Evolutionary conservation across 2,888 invertebrate genomes (phyloP), one percentile per base, ranked within the genome.

Genomic region (Unio pictorum): DNA sequence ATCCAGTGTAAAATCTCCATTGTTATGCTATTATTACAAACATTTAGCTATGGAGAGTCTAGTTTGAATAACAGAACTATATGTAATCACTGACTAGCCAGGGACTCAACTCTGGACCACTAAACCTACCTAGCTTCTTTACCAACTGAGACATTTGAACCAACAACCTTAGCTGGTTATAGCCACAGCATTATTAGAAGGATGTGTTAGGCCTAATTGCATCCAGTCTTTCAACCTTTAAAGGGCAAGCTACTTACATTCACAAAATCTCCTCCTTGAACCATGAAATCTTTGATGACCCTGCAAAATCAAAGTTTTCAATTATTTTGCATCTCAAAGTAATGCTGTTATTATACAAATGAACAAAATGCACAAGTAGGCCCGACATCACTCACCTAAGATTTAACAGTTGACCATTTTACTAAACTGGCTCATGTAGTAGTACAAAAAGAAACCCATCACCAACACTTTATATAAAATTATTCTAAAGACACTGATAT

Each of bases 221-320:
- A 58, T 26, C 17, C 26, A 58, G n/a, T 58, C 20, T 20, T 54
- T 26, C 58, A n/a, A 60, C 15, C 20, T 58, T 54, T 26, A 20
- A 62, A 60, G 54, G 6, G 58, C 64, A 20, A 63, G 71, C 68
- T 70, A 92, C 94, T 92, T 92, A 96, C 97, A 92, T 98, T 99
- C 0, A 99, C 96, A 92, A 99, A 99, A 91, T 99, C 99, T 55
- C 99, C 99, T 60, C 99, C 99, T 92, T 99, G 99, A 81, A 99
- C 98, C 99, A 99, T 99, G 88, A 99, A 99, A 91, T 99, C 99
- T 91, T 99, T 99, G 81, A 99, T 99, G 55, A 99, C 98, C 89
- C 99, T 88, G 81, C 55, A 82, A 80, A 70, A 66, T 66, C 55
- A 63, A 26, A 67, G 30, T 45, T 7, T 7, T 30, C 15, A 23